Base-by-base conservation (phyloP, 2,113 vertebrate species). In the Pygoscelis adeliae region DNA sequence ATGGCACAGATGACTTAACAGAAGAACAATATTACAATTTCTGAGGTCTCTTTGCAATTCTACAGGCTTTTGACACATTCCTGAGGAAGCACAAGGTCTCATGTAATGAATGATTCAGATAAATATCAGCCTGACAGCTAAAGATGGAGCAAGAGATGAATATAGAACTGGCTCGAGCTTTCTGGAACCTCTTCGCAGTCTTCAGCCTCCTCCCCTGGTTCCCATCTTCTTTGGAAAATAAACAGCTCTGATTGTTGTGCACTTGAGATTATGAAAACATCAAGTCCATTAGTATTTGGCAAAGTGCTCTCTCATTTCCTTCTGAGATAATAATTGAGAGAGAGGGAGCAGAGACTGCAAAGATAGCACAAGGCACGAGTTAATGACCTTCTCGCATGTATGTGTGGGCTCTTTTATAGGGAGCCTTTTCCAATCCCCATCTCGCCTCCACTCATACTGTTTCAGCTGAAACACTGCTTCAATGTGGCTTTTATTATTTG, bases 321-420 rank as follows among this genome's bases (percentile, higher is more conserved):
- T 96, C 90, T 85, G 94, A 94, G 92, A 94, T 92, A 94, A 83
- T 92, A 83, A 94, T 95, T 91, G 88, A 95, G 79, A 91, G 90
- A 69, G 85, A 67, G 96, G 88, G 95, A 95, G 92, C 49, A 1
- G 94, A 84, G 91, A 78, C 89, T 56, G 89, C 81, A 83, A 91
- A 97, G 96, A 97, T 97, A 97, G 93, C 94, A 92, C 93, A 81
- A 96, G 94, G 94, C 93, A 91, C 22, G 10, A 92, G 95, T 84
- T 97, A 96, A 97, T 97, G 93, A 96, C 96, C 96, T 97, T 96
- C 95, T 97, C 58, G 61, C 95, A 96, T 94, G 85, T 81, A 94
- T 84, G 95, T 97, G 94, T 95, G 91, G 96, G 94, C 95, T 95
- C 93, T 95, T 90, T 94, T 87, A 85, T 90, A 94, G 53, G 76